A percentile compares a stretch with the other conserved stretches of the same genome.
Conservation (phyloP, 2,888 invertebrate genomes). For the Pandemis heparana region DNA sequence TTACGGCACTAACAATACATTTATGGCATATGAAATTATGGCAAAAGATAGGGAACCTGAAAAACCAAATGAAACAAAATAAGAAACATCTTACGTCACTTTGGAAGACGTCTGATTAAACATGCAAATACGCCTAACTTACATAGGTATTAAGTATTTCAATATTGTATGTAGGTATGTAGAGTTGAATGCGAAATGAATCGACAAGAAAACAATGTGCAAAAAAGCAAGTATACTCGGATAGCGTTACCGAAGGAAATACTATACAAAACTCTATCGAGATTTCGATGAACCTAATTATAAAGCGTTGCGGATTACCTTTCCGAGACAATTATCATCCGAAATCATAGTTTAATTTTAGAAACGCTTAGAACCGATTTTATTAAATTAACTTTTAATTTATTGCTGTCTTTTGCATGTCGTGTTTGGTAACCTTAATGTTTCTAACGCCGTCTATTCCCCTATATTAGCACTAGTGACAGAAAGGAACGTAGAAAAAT, state of each 20-base stretch:
- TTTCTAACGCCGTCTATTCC: conserved; percentile 55
- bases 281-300: conserved; percentile 83
- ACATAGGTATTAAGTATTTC: conserved; percentile 65
- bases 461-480: conserved; percentile 65
- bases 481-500: conserved; percentile 84
- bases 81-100: conserved; percentile 75
- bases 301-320: conserved; percentile 84
- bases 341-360: conserved; percentile 67
- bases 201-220: conserved; percentile 62
- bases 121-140: conserved; percentile 80
- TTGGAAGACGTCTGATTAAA: conserved; percentile 85
- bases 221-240: conserved; percentile 62
- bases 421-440: conserved; percentile 47
- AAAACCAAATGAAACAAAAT: conserved; percentile 45
- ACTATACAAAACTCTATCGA: conserved; percentile 75
- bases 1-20: too few species aligned
- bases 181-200: conserved; percentile 56
- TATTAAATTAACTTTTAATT: conserved; percentile 29
- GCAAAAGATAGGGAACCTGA: too few species aligned
- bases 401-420: conserved; percentile 40
- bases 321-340: conserved; percentile 64
- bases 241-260: conserved; percentile 70
- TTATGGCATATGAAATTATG: too few species aligned
- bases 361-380: conserved; percentile 45
- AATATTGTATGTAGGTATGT: conserved; percentile 59